Conservation (phyloP, 2,888 invertebrate genomes). For the Limnephilus marmoratus region DNA sequence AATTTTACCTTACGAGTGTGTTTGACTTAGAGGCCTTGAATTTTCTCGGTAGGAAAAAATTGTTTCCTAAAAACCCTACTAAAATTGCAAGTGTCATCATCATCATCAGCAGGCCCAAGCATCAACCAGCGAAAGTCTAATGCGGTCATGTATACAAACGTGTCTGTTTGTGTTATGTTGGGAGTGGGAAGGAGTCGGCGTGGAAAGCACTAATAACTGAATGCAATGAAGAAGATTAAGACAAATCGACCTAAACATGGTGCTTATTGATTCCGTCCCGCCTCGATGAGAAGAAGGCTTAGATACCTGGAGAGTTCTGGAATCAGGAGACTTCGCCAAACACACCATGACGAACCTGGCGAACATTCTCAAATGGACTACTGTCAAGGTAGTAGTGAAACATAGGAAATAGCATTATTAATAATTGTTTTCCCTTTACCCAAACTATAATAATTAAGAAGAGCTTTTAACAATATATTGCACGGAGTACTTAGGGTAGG, state of each 20-base stretch:
- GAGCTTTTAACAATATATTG: background rate
- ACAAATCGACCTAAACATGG: background rate
- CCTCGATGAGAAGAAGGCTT: background rate
- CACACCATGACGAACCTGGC: background rate
- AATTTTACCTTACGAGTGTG: too few species aligned
- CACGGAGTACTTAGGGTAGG: background rate
- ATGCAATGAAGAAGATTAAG: background rate
- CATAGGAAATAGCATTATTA: background rate
- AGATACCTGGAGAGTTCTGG: background rate
- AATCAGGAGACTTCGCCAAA: background rate
- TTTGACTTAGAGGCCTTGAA: too few species aligned
- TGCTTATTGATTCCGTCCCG: too few species aligned
- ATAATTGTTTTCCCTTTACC: background rate
- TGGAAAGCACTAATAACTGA: background rate
- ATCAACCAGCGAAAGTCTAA: too few species aligned
- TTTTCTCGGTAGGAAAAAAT: too few species aligned
- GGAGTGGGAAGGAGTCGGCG: too few species aligned
- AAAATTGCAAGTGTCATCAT: too few species aligned
- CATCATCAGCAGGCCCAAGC: too few species aligned
- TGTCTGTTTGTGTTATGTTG: too few species aligned
- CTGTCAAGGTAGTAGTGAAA: background rate
- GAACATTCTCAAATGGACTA: background rate
- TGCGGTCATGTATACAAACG: too few species aligned
- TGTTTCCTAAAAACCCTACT: too few species aligned
- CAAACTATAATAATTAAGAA: background rate